Evolutionary conservation across 2,888 invertebrate genomes (phyloP).

Genomic region (Napeogenes sylphis): DNA sequence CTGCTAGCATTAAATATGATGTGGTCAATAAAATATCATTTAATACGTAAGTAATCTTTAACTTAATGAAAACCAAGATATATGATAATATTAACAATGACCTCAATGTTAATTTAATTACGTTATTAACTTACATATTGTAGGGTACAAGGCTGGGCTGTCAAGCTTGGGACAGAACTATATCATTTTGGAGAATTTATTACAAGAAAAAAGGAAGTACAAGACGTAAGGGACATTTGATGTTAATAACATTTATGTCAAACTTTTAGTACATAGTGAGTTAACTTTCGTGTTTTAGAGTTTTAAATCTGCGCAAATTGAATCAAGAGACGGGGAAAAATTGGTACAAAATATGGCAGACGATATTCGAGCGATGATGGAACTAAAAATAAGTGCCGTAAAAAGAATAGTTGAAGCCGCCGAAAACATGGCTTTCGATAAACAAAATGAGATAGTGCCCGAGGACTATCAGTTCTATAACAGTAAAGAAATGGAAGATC

Average conservation of each 20-base stretch:
- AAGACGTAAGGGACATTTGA: slow-evolving; percentile 78
- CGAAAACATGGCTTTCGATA: slow-evolving; percentile 85
- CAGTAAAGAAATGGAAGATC: slow-evolving; percentile 82
- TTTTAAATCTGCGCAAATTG: slow-evolving; percentile 87
- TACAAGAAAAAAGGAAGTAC: slow-evolving; percentile 86
- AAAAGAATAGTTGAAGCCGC: slow-evolving; percentile 93
- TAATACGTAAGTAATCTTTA: slow-evolving; percentile 59
- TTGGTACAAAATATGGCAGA: slow-evolving; percentile 90
- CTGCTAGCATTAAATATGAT: slow-evolving; percentile 65
- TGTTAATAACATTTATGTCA: background rate
- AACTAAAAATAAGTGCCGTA: slow-evolving; percentile 91
- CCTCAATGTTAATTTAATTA: no score
- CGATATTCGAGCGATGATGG: slow-evolving; percentile 92
- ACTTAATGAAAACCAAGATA: background rate
- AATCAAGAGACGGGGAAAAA: slow-evolving; percentile 85
- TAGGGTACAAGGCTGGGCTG: slow-evolving; percentile 89
- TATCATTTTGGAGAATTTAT: slow-evolving; percentile 89
- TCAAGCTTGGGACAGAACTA: slow-evolving; percentile 87
- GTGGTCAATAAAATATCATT: slow-evolving; percentile 60
- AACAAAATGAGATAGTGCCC: slow-evolving; percentile 71
- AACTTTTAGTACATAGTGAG: slow-evolving; percentile 6
- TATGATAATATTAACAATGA: no score
- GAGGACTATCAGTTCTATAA: slow-evolving; percentile 83
- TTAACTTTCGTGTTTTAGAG: slow-evolving; percentile 72
- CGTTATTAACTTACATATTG: slow-evolving; percentile 21